These are phyloP conservation scores for Sparidentex hasta DNA, from an alignment of 2,797 vertebrate genomes.

Conservation along the genomic window DNA sequence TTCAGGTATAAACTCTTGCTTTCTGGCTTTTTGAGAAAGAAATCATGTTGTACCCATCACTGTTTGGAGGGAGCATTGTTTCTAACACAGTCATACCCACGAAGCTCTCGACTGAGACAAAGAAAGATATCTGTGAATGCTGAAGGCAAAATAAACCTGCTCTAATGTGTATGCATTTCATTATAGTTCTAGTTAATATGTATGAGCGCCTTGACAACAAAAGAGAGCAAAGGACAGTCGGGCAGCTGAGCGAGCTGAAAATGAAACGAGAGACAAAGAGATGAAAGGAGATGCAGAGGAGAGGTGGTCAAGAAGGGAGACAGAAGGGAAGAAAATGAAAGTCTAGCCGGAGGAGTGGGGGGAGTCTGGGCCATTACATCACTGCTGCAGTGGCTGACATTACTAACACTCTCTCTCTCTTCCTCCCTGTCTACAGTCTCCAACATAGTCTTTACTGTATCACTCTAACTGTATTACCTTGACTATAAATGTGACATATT, in stretches of 20 bases:
- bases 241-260: slow-evolving; percentile 19
- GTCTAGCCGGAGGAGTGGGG: slow-evolving; percentile 42
- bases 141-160: neutral
- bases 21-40: slow-evolving; percentile 1
- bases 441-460: slow-evolving; percentile 4
- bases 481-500: neutral
- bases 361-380: slow-evolving; percentile 76
- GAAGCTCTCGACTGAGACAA: neutral
- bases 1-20: slow-evolving; percentile 11
- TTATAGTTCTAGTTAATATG: neutral
- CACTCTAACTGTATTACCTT: neutral
- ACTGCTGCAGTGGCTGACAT: slow-evolving; percentile 74
- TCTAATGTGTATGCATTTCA: slow-evolving; percentile 2
- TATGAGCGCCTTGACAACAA: slow-evolving; percentile 18
- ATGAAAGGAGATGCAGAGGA: slow-evolving; percentile 32
- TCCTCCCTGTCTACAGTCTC: slow-evolving; percentile 14
- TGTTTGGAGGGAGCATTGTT: neutral
- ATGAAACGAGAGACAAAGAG: slow-evolving; percentile 30
- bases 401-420: neutral
- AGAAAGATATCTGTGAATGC: neutral
- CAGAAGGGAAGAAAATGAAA: slow-evolving; percentile 38
- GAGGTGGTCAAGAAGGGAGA: slow-evolving; percentile 40
- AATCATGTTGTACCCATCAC: neutral
- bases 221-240: neutral
- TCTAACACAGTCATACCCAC: neutral